Conservation (phyloP, 2,797 vertebrate genomes). For the Sebastes itinus region DNA sequence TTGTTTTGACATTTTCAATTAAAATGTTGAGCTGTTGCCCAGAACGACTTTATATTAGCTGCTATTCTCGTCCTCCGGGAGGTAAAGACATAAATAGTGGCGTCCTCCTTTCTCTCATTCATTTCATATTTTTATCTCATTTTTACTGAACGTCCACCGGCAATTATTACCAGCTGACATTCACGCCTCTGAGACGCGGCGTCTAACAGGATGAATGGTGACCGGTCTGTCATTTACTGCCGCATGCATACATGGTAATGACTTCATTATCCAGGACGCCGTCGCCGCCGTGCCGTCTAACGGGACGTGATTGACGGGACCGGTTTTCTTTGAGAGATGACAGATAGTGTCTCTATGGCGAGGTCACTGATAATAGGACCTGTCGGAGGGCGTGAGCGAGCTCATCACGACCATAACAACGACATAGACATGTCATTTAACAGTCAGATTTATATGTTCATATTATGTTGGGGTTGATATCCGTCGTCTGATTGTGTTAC, state of each 20-base stretch:
- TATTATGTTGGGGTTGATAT: neutral
- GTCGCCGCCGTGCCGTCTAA: constrained; percentile 36
- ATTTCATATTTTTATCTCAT: constrained; percentile 62
- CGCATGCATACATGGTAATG: constrained; percentile 79
- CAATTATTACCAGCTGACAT: constrained; percentile 70
- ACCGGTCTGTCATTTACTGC: constrained; percentile 86
- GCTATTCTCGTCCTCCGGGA: constrained; percentile 28
- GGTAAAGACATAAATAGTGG: constrained; percentile 57
- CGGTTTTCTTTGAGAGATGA: constrained; percentile 39
- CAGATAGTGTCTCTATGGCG: constrained; percentile 22
- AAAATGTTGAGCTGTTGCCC: constrained; percentile 24
- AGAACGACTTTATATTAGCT: constrained; percentile 19
- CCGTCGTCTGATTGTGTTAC: neutral
- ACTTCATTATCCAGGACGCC: constrained; percentile 81
- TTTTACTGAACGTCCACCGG: constrained; percentile 60
- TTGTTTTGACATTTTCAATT: constrained; percentile 60
- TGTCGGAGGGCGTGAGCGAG: constrained; percentile 17
- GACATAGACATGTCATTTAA: neutral
- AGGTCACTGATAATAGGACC: constrained; percentile 10
- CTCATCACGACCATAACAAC: neutral
- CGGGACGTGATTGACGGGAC: constrained; percentile 60
- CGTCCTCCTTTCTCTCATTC: constrained; percentile 20
- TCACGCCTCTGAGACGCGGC: constrained; percentile 52
- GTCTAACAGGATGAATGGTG: constrained; percentile 84
- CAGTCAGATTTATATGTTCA: neutral